Evolutionary conservation across 2,113 vertebrate species (phyloP).

Genomic region (Malaclemys terrapin): DNA sequence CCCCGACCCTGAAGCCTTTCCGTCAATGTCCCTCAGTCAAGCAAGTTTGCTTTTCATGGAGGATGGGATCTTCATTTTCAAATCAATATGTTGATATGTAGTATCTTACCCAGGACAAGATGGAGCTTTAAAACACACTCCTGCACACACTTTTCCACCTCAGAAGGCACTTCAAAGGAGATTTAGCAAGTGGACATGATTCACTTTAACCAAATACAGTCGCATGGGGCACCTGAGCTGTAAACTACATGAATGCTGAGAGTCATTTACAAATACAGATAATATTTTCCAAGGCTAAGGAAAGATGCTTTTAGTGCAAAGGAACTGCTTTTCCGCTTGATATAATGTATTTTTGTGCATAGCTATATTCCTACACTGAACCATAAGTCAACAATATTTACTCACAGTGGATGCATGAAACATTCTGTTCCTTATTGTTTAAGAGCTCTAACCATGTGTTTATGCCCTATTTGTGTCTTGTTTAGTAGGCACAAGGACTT

Average conservation of each 20-base stretch:
- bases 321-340: not conserved
- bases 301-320: not conserved
- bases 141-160: not conserved
- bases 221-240: not conserved
- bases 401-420: not conserved
- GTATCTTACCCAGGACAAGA: not conserved
- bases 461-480: conserved; percentile 11
- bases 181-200: not conserved
- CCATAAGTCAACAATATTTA: conserved; percentile 2
- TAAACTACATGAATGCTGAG: not conserved
- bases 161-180: not conserved
- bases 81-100: not conserved
- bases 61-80: not conserved
- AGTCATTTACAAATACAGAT: not conserved
- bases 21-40: not conserved
- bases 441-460: conserved; percentile 31
- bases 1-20: not conserved
- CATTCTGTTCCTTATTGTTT: not conserved
- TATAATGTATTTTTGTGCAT: not conserved
- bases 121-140: not conserved
- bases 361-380: not conserved
- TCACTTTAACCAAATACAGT: not conserved
- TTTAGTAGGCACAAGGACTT: conserved; percentile 26
- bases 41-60: not conserved
- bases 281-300: not conserved